phyloP scores from a whole-genome alignment of 2,888 invertebrate genomes.

The Platycheirus albimanus region DNA sequence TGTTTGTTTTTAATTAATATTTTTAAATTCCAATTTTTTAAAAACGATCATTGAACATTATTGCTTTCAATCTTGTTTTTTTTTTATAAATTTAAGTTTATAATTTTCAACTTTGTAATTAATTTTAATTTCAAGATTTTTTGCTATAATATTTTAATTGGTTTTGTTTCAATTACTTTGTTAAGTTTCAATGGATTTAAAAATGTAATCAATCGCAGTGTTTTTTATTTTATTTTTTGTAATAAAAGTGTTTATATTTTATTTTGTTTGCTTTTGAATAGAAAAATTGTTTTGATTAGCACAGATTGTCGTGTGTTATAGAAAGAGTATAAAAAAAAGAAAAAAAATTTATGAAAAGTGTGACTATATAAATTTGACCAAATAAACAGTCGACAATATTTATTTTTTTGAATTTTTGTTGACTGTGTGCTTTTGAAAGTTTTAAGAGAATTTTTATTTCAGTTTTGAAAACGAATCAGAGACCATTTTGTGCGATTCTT shows the following conservation, averaged over 20 bases:
- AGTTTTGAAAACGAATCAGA: slow-evolving; percentile 31
- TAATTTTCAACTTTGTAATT: slow-evolving; percentile 14
- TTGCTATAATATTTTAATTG: slow-evolving; percentile 16
- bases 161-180: slow-evolving; percentile 21
- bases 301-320: slow-evolving; percentile 71
- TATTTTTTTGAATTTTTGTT: slow-evolving; percentile 32
- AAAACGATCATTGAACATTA: slow-evolving; percentile 46
- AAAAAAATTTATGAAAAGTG: slow-evolving; percentile 58
- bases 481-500: slow-evolving; percentile 63
- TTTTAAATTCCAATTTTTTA: slow-evolving; percentile 33
- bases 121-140: slow-evolving; percentile 16
- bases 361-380: slow-evolving; percentile 42
- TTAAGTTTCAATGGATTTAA: slow-evolving; percentile 5
- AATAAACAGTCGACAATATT: slow-evolving; percentile 38
- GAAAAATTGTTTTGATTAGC: slow-evolving; percentile 56
- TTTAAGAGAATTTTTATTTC: slow-evolving; percentile 28
- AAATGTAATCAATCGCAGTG: no score
- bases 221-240: slow-evolving; percentile 37
- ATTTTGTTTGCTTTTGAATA: slow-evolving; percentile 28
- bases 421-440: slow-evolving; percentile 46
- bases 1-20: background rate
- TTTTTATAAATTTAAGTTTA: no score
- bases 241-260: slow-evolving; percentile 28
- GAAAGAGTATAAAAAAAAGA: slow-evolving; percentile 62
- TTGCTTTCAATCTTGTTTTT: slow-evolving; percentile 56